Conservation (phyloP, 2,113 vertebrate species). For the Accipiter cooperii region DNA sequence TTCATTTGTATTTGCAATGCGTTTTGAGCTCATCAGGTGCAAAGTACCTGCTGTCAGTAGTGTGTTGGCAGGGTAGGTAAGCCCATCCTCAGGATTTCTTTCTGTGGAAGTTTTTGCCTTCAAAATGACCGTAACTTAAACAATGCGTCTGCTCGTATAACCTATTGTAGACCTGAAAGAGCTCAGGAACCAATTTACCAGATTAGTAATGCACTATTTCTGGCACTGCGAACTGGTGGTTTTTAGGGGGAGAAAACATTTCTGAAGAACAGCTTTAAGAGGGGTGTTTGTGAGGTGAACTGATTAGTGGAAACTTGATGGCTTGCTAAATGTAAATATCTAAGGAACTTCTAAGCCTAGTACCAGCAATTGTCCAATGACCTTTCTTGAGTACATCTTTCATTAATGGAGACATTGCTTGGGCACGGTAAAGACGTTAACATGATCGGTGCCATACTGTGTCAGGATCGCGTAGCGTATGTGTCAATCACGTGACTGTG, state of each 20-base stretch:
- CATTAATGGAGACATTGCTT: neutral
- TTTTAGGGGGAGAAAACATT: neutral
- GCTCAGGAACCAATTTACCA: neutral
- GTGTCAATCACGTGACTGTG: constrained; percentile 17
- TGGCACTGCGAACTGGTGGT: neutral
- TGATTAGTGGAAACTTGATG: neutral
- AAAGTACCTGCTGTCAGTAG: neutral
- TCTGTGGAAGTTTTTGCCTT: neutral
- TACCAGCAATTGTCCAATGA: neutral
- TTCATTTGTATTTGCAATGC: neutral
- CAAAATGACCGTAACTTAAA: neutral
- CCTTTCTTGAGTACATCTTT: neutral
- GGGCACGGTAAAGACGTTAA: neutral
- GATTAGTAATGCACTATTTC: accelerated
- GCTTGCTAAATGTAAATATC: neutral
- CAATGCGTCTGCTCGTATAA: neutral
- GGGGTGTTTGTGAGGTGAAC: neutral
- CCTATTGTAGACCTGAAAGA: neutral
- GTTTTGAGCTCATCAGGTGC: neutral
- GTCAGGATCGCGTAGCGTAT: neutral
- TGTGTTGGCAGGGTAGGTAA: neutral
- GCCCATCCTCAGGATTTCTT: neutral
- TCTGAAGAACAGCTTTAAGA: neutral
- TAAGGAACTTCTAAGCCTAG: neutral
- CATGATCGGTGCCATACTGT: neutral